Conservation (phyloP, 2,797 vertebrate genomes). For the Pteronotus mesoamericanus region DNA sequence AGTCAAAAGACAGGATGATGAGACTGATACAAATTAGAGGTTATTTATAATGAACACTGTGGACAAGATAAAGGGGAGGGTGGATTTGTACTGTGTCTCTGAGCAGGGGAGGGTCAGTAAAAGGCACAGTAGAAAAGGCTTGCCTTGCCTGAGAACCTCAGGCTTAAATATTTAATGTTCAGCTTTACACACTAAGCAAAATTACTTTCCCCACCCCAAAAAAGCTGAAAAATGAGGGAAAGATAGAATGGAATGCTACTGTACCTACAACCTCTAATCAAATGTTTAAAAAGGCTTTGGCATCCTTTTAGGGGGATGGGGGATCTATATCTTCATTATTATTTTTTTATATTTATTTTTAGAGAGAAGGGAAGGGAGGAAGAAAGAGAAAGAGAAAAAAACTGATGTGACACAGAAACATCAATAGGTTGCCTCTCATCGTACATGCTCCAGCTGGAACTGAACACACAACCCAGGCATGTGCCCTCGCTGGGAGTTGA, state of each 20-base stretch:
- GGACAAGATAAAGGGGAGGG: neutral
- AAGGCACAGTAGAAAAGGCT: neutral
- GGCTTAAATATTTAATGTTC: neutral
- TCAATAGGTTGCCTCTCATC: too few relatives aligned
- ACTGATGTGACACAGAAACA: too few relatives aligned
- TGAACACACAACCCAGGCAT: too few relatives aligned
- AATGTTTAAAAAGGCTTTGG: constrained; percentile 20
- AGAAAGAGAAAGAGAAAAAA: too few relatives aligned
- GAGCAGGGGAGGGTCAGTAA: neutral
- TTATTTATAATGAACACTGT: constrained; percentile 33
- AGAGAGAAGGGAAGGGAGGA: too few relatives aligned
- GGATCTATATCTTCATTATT: neutral
- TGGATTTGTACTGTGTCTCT: neutral
- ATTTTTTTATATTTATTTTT: too few relatives aligned
- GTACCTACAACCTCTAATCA: neutral
- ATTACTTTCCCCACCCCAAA: neutral
- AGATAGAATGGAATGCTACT: neutral
- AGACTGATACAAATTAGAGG: constrained; percentile 1
- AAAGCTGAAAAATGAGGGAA: neutral
- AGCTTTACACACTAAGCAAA: neutral
- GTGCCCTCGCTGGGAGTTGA: too few relatives aligned
- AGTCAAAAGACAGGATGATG: neutral
- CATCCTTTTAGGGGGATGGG: neutral
- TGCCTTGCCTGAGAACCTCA: neutral
- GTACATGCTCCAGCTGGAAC: too few relatives aligned